These are phyloP conservation scores for Dicerorhinus sumatrensis DNA, from an alignment of 2,113 vertebrate species.

Conservation along the genomic window DNA sequence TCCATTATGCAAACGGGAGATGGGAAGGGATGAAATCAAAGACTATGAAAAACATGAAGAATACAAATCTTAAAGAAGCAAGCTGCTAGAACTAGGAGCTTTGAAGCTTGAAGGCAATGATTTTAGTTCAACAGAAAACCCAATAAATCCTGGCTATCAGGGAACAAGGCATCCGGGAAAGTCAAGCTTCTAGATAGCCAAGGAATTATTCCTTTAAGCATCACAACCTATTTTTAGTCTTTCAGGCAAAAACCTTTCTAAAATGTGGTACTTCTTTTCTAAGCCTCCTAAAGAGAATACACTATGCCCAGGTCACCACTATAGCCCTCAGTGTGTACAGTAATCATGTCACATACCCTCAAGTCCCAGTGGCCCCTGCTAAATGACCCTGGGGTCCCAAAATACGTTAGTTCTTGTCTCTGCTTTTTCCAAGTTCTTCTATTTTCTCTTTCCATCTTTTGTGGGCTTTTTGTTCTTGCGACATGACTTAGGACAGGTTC, in stretches of 20 bases:
- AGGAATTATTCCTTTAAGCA: not conserved
- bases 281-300: not conserved
- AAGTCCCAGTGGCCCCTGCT: not conserved
- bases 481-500: not conserved
- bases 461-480: not conserved
- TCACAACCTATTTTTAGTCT: not conserved
- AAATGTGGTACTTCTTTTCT: not conserved
- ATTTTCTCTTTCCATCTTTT: not conserved
- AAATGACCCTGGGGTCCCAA: not conserved
- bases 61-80: slow-evolving; percentile 17
- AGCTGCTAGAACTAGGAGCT: not conserved
- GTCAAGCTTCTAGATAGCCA: not conserved
- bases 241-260: not conserved
- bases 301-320: not conserved
- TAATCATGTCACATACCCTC: not conserved
- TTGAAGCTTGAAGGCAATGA: slow-evolving; percentile 4
- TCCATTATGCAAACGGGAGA: slow-evolving; percentile 31
- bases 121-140: slow-evolving; percentile 49
- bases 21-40: not conserved
- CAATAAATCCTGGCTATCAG: not conserved
- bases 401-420: not conserved
- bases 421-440: not conserved
- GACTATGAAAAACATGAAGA: slow-evolving; percentile 16
- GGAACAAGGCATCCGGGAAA: not conserved
- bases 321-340: not conserved